Base-by-base conservation (phyloP, 1,140 invertebrate genomes). In the Cyclina sinensis region DNA sequence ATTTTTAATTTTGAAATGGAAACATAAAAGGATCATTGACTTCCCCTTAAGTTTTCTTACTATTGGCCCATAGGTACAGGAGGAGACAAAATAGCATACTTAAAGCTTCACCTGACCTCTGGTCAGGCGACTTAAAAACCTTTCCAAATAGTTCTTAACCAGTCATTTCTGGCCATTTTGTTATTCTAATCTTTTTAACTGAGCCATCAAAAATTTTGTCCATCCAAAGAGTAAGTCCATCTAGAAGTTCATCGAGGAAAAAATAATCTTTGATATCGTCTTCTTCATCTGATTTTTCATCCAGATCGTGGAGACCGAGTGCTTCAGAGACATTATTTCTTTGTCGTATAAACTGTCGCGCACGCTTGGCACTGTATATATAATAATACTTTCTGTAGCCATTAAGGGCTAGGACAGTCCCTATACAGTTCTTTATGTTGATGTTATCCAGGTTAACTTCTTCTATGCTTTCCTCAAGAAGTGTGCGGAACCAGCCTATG, bases 301-400 rank as follows among this genome's bases (percentile, higher is more conserved):
- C 92, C 30, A 86, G 76, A 16, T 92, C 89, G 7, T 90, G 68
- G 37, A 92, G 85, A 27, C 91, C 91, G 7, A 92, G 83, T 9
- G 88, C 90, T 21, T 68, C 80, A 11, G 89, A 59, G 14, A 88
- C 65, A 46, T 87, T 91, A 21, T 85, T 88, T n/a, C 76, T 86
- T 30, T 89, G 79, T 4, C 88, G 74, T 21, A 92, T 86, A 80
- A 86, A 91, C 70, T 85, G 89, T 46, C 92, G 79, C 3, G 91
- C 91, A n/a, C 89, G 89, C 95, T 99, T 99, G 48, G 99, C 98
- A 96, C 99, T 99, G 96, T 99, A 99, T 96, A 99, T 99, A 94
- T 98, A 99, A 96, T 99, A 99, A 96, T 99, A 99, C 96, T 99
- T 98, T 73, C 99, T 96, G 95, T 98, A 98, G 5, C 99, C 99